A percentile compares a stretch with the other conserved stretches of the same genome.
Conservation (phyloP, 2,888 invertebrate species). For the Chrysotoxum bicinctum region DNA sequence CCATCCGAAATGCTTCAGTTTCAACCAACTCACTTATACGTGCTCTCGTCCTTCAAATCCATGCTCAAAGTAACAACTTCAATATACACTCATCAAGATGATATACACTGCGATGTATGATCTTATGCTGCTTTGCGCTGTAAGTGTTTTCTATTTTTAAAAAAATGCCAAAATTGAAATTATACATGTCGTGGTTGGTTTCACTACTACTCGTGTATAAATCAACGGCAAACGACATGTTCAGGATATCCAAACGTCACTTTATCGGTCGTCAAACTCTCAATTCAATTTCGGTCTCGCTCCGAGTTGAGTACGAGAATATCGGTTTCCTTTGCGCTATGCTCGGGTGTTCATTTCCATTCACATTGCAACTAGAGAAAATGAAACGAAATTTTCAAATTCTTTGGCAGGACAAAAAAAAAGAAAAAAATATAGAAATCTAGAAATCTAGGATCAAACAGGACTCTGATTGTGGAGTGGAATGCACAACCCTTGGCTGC, state of each 20-base stretch:
- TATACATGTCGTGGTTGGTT: background rate
- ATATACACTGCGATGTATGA: constrained; percentile 1
- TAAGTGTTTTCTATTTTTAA: constrained; percentile 26
- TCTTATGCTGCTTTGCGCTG: background rate
- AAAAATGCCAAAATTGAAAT: constrained; percentile 18
- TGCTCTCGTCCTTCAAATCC: background rate
- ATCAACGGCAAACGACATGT: constrained; percentile 46
- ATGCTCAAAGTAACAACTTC: constrained; percentile 33
- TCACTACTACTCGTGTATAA: background rate
- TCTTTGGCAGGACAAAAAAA: constrained; percentile 12
- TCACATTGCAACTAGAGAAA: constrained; percentile 32
- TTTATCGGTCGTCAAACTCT: constrained; percentile 66
- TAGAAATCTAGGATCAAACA: constrained; percentile 17
- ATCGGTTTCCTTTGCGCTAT: background rate
- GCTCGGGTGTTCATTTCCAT: background rate
- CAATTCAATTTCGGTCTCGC: constrained; percentile 49
- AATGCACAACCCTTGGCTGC: constrained; percentile 5
- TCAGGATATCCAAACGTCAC: constrained; percentile 64
- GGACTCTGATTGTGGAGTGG: constrained; percentile 8
- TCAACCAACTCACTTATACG: constrained; percentile 28
- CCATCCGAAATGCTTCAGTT: constrained; percentile 15
- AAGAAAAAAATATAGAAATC: background rate
- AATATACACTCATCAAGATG: constrained; percentile 32
- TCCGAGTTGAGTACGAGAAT: no score
- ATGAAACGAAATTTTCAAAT: constrained; percentile 53